Base-by-base conservation (phyloP, 2,888 invertebrate species). In the Lysandra bellargus region DNA sequence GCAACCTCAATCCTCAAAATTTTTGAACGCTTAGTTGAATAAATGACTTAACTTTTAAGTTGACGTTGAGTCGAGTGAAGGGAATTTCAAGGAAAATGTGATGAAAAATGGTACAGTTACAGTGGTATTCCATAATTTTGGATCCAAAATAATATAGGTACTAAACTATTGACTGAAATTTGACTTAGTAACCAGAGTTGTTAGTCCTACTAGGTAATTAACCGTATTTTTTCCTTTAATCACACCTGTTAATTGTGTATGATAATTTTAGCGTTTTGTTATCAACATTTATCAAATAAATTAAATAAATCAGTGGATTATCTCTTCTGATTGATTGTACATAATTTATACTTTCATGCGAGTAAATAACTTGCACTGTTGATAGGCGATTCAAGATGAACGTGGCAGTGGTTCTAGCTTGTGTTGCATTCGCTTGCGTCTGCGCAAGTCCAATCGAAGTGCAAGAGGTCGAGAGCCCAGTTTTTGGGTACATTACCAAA, bases 401-500 rank as follows among this genome's bases (percentile, higher is more conserved):
- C 61, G 53, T 60, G 6, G 44, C 69, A 49, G 14, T 80, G 4
- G n/a, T 79, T 61, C 30, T 80, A 14, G 44, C 79, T 49, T 79
- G 76, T 30, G 30, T 80, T 9, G 60, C 76, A 61, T 75, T 75
- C 40, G 78, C 81, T 14, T 79, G 78, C 17, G 60, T 72, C 7
- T 80, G 73, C 78, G 78, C 80, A 23, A 80, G 76, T 4, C 14
- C 80, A 5, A 79, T 81, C n/a, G 64, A 80, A 33, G 23, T 75
- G 40, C 53, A 76, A 17, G 75, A 75, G 44, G 74, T 17, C 12
- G 73, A 75, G 14, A 84, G 84, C 69, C 84, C 85, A 2, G 87
- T 85, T 4, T 87, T 83, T 81, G 89, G 88, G 7, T 90, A 89
- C 82, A 82, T 89, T 14, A 80, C 81, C 60, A 86, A 85, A 17